These are phyloP conservation scores for Esox masquinongy DNA, from an alignment of 2,797 vertebrate species.

Conservation along the genomic window DNA sequence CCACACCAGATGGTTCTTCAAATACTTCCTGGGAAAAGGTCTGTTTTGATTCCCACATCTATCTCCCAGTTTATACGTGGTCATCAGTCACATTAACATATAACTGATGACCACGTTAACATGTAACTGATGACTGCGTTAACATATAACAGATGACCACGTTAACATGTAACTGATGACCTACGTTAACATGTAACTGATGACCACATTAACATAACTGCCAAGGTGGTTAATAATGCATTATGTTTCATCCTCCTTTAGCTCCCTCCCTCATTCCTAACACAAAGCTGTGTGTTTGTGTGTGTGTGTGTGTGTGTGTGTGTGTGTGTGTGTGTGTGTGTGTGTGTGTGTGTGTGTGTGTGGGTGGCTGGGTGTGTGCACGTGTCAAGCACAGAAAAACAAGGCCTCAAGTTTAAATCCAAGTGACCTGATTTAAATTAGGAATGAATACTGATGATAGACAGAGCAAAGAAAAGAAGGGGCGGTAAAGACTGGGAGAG, in stretches of 20 bases:
- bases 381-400: slow-evolving; percentile 27
- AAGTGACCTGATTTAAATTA: slow-evolving; percentile 44
- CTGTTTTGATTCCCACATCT: slow-evolving; percentile 46
- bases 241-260: slow-evolving; percentile 7
- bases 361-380: not conserved
- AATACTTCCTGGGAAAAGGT: slow-evolving; percentile 99
- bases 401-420: slow-evolving; percentile 14
- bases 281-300: not conserved
- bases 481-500: not conserved
- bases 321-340: not conserved
- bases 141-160: too few relatives aligned
- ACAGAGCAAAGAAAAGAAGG: not conserved
- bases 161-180: not conserved
- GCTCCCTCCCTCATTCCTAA: slow-evolving; percentile 11
- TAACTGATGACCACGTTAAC: too few relatives aligned
- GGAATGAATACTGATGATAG: slow-evolving; percentile 36
- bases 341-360: not conserved
- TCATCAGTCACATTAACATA: too few relatives aligned
- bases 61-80: slow-evolving; percentile 3
- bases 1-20: slow-evolving; percentile 99
- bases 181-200: too few relatives aligned
- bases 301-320: not conserved
- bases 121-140: too few relatives aligned
- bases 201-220: too few relatives aligned
- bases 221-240: slow-evolving; percentile 33